These are phyloP conservation scores for Parazoanthus swiftii DNA, from an alignment of 92 coral and sea anemone genomes.

Conservation along the genomic window DNA sequence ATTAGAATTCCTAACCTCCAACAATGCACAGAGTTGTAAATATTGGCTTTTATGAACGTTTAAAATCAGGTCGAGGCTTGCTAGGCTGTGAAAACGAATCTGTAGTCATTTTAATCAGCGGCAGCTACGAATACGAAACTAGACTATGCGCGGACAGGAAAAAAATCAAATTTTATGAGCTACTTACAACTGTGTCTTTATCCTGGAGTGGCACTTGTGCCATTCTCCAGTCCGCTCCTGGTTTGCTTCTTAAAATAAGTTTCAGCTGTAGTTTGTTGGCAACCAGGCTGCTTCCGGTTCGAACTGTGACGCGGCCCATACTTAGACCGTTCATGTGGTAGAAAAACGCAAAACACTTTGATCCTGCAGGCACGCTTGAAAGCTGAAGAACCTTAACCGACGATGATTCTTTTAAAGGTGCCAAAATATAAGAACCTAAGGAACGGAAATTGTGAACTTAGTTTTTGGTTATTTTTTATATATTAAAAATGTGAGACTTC, in stretches of 20 bases:
- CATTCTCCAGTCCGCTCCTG: constrained; percentile 21
- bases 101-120: no score
- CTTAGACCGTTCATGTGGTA: constrained; percentile 23
- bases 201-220: constrained; percentile 18
- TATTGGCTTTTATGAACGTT: no score
- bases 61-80: no score
- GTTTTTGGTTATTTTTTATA: no score
- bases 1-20: no score
- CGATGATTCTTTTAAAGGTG: neutral
- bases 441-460: no score
- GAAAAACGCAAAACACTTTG: constrained; percentile 13
- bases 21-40: no score
- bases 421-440: constrained; percentile 1
- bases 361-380: neutral
- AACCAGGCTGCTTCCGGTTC: neutral
- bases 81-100: no score
- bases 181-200: constrained; percentile 1
- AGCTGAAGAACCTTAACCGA: neutral
- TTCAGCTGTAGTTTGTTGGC: neutral
- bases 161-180: no score
- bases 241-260: constrained; percentile 14
- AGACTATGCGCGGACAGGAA: no score
- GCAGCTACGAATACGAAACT: no score
- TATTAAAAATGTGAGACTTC: no score
- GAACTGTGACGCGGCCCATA: constrained; percentile 9